A percentile compares a stretch with the other conserved stretches of the same genome.
phyloP scores from a whole-genome alignment of 2,113 vertebrate genomes.

The Propithecus coquereli region DNA sequence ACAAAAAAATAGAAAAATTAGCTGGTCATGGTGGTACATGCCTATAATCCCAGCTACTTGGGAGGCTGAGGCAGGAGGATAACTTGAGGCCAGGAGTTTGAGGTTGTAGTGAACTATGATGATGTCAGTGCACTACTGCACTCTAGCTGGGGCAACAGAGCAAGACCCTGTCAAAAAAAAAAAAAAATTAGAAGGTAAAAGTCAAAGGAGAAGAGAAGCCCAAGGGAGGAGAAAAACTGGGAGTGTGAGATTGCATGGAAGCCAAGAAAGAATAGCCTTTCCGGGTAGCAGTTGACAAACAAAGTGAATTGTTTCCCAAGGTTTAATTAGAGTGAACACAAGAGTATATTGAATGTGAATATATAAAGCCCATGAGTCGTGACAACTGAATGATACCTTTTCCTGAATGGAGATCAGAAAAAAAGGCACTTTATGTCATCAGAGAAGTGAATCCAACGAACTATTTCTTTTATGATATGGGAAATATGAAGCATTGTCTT shows the following conservation, averaged over 20 bases:
- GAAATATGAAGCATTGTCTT: neutral
- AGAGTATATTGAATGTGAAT: neutral
- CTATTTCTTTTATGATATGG: neutral
- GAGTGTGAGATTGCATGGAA: fast-evolving
- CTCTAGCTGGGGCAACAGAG: too few species aligned
- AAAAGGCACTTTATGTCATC: neutral
- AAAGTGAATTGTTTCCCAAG: neutral
- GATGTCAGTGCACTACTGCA: too few species aligned
- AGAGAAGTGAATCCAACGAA: neutral
- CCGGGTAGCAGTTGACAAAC: neutral
- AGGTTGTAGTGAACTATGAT: too few species aligned
- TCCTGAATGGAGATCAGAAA: neutral
- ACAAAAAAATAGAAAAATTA: too few species aligned
- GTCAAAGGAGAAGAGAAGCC: neutral
- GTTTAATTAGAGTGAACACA: neutral
- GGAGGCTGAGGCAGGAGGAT: too few species aligned
- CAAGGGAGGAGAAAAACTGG: neutral
- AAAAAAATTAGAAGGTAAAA: too few species aligned
- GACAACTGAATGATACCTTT: neutral
- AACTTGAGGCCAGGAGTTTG: too few species aligned
- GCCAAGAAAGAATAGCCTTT: neutral
- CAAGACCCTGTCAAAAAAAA: too few species aligned
- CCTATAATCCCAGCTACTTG: too few species aligned
- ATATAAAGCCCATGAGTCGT: neutral
- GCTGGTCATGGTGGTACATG: fast-evolving